These are phyloP conservation scores for Callocephalon fimbriatum DNA, from an alignment of 2,113 vertebrate genomes.

Conservation along the genomic window DNA sequence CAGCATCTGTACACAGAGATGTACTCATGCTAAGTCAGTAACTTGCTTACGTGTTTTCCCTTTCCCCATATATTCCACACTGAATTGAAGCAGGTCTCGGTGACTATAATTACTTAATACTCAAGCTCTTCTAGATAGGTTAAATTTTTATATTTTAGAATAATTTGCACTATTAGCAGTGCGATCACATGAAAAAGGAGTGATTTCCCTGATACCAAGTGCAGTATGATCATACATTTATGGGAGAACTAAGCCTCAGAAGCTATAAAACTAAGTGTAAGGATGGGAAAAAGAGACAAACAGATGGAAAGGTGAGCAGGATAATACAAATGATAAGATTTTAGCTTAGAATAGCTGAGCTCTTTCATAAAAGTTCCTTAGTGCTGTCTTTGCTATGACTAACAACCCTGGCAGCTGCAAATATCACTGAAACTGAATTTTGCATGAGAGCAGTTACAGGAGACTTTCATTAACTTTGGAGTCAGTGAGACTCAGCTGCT, in stretches of 20 bases:
- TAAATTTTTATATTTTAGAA: background rate
- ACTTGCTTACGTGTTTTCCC: background rate
- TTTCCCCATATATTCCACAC: background rate
- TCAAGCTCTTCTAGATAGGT: background rate
- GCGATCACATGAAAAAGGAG: background rate
- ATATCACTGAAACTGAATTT: conserved; percentile 46
- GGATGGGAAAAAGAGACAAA: background rate
- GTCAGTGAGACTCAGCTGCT: conserved; percentile 37
- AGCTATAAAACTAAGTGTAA: background rate
- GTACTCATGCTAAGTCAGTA: background rate
- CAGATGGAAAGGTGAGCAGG: background rate
- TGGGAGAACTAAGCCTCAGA: background rate
- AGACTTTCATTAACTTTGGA: conserved; percentile 44
- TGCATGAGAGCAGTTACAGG: conserved; percentile 18
- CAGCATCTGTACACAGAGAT: background rate
- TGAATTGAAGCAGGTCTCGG: background rate
- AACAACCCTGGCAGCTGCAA: background rate
- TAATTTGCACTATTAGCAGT: background rate
- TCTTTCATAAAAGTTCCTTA: background rate
- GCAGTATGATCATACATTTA: background rate
- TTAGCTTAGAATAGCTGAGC: background rate
- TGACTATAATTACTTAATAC: background rate
- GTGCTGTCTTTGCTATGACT: background rate
- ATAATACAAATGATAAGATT: background rate
- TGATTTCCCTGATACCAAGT: background rate